Evolutionary conservation across 2,888 invertebrate species (phyloP).

Genomic region (Tenodera sinensis): DNA sequence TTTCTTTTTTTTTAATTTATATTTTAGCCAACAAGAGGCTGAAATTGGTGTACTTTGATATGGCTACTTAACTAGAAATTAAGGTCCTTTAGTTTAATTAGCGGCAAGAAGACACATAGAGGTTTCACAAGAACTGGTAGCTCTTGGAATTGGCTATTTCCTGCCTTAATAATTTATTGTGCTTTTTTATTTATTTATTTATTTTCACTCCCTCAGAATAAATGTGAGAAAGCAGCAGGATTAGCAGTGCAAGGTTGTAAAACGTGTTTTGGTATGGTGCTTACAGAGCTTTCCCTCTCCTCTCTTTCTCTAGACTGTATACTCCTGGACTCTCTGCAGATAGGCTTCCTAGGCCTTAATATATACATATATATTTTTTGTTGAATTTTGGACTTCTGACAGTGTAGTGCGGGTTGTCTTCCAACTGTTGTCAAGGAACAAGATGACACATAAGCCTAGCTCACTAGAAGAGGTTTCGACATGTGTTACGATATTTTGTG

Average conservation of each 20-base stretch:
- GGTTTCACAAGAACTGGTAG: neutral
- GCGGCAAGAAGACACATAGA: neutral
- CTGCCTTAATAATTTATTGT: neutral
- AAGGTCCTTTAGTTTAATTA: neutral
- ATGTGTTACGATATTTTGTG: neutral
- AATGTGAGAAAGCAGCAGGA: neutral
- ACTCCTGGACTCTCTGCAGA: neutral
- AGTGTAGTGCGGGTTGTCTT: neutral
- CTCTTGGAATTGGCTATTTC: neutral
- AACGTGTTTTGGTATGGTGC: neutral
- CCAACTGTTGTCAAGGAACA: neutral
- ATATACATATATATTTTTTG: neutral
- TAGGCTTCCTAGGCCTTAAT: neutral
- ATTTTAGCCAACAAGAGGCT: conserved; percentile 3
- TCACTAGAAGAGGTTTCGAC: neutral
- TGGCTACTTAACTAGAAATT: neutral
- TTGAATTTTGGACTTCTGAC: neutral
- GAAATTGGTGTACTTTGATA: neutral
- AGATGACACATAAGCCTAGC: neutral
- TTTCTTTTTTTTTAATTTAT: neutral
- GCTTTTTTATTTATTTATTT: neutral
- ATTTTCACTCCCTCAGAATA: too few species aligned
- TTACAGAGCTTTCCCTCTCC: neutral
- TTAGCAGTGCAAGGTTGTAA: neutral
- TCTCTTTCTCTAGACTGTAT: neutral